Base-by-base conservation (phyloP, 2,888 invertebrate species). In the Calameuta filiformis region DNA sequence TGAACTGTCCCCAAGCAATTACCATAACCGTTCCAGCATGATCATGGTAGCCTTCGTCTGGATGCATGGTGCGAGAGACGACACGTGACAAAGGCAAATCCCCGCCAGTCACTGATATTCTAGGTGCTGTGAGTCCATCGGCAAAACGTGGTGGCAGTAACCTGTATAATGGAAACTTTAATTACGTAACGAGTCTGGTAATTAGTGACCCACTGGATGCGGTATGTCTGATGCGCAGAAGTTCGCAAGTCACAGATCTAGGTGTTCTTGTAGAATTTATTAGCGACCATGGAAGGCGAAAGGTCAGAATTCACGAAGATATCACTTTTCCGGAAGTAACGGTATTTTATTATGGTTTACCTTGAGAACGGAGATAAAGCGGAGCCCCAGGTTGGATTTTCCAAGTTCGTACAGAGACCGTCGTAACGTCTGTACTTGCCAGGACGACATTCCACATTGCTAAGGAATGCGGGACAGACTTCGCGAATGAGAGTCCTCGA, bases 11-110 rank as follows among this genome's bases (percentile, higher is more conserved):
- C 98, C 98, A 98, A 78, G 97, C 97, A 85, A 97, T 96, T 79
- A 98, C 95, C 96, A 98, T 97, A 86, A 97, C 97, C 40, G 98
- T 98, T 76, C 97, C 97, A 37, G 97, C 97, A 92, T 97, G 97
- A 92, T 98, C 98, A 90, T 98, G 97, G 93, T 95, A 97, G 69
- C 97, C 97, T 84, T 97, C 97, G 88, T 98, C 98, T 68, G 97
- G 96, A 92, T 98, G 98, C 95, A 98, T 96, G 69, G 97, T 97
- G 76, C 97, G 94, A 31, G 98, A 98, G 31, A 98, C 97, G 73
- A 97, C 94, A 73, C 98, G 94, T 0, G 98, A 95, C 79, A 95
- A 93, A 0, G 98, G 98, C 82, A 98, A 92, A 81, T 95, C 94
- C 78, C 93, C 94, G 3, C 97, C 97, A 23, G 96, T 95, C 79